Base-by-base conservation (phyloP, 92 coral and sea anemone species). In the Montipora capitata region DNA sequence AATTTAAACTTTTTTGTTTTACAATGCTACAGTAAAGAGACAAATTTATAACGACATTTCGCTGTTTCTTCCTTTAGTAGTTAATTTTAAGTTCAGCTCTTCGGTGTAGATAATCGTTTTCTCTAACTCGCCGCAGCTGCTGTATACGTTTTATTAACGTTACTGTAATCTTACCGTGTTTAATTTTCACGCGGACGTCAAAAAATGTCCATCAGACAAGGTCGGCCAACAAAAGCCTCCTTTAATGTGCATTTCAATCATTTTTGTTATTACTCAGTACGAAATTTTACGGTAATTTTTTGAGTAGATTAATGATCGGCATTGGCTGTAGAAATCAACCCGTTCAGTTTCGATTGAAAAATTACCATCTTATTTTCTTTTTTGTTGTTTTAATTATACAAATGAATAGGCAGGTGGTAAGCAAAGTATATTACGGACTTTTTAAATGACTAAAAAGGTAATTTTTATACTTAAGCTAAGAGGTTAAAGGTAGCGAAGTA, bases 181-280 rank as follows among this genome's bases (percentile, higher is more conserved):
- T 80, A 67, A 80, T 80, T 80, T 80, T 80, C 63, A 10, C 85
- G 49, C 38, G 2, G 75, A 70, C 59, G 85, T 80, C 85, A 80
- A 80, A 80, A 27, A 80, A 10, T 63, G 75, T 80, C 84, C 40
- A 64, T 80, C 84, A 80, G 67, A 27, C 35, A 27, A 48, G 63
- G 74, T 42, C 62, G 63, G 73, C 66, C 48, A 80, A 79, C 45
- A 79, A 66, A 67, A 74, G 85, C 85, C 45, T 67, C 45, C 76
- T 35, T 49, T 68, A 41, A 42, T 48, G 7, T 48, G 7, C 52
- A 48, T 48, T 5, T 48, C 10, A 27, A 27, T 65, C n/a, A 54
- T 18, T 73, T 54, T 81, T 40, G 85, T n/a, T 14, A 51, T 40
- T 52, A 49, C 41, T 68, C 66, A 48, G 49, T 68, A 38, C 67